Evolutionary conservation across 2,888 invertebrate genomes (phyloP).

Genomic region (Ceramica pisi): DNA sequence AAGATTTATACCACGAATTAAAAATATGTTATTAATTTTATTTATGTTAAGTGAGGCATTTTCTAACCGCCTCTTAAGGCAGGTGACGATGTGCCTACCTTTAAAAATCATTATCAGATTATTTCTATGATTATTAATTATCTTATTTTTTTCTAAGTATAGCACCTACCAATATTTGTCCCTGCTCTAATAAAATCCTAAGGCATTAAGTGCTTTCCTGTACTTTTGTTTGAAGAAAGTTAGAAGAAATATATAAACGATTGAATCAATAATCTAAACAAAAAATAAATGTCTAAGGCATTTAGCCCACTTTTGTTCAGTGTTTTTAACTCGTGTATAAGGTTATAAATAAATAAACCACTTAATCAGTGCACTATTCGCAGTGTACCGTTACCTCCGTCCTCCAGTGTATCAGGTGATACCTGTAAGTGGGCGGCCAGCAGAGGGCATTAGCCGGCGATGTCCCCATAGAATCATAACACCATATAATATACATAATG

Average conservation of each 20-base stretch:
- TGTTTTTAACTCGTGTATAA: no score
- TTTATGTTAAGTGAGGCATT: not conserved
- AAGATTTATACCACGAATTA: not conserved
- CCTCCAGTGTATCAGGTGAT: slow-evolving; percentile 67
- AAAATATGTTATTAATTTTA: not conserved
- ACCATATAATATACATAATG: slow-evolving; percentile 59
- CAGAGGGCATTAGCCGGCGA: slow-evolving; percentile 72
- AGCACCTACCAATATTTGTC: no score
- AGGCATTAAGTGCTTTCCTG: no score
- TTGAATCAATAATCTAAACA: no score
- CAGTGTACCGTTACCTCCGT: slow-evolving; percentile 33
- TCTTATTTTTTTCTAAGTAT: no score
- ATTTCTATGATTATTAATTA: not conserved
- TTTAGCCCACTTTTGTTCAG: no score
- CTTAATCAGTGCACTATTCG: not conserved
- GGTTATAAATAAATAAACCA: not conserved
- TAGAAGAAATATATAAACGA: no score
- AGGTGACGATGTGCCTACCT: not conserved
- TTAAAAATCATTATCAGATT: not conserved
- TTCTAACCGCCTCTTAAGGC: not conserved
- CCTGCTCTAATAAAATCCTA: no score
- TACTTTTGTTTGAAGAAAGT: no score
- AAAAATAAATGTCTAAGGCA: no score
- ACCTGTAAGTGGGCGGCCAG: slow-evolving; percentile 67
- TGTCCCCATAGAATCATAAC: slow-evolving; percentile 62